Evolutionary conservation across 2,888 invertebrate species (phyloP).

Genomic region (Tipula vernalis): DNA sequence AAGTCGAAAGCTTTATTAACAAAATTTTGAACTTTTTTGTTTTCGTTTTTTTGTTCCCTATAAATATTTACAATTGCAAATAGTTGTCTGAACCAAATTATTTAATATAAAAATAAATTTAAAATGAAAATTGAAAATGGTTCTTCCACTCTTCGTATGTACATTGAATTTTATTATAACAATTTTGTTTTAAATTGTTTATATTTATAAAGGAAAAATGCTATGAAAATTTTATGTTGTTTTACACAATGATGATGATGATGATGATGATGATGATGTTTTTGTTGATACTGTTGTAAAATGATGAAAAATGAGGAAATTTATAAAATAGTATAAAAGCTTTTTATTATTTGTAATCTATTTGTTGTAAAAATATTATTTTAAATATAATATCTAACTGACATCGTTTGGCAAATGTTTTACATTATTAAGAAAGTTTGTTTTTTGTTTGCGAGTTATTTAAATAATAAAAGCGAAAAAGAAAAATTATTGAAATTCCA

Average conservation of each 20-base stretch:
- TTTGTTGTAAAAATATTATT: neutral
- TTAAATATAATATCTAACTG: neutral
- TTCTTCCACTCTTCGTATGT: too few species aligned
- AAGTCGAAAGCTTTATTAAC: too few species aligned
- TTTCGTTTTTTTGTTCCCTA: too few species aligned
- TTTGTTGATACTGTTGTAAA: neutral
- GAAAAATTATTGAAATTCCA: neutral
- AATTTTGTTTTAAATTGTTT: neutral
- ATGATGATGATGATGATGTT: neutral
- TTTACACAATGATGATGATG: neutral
- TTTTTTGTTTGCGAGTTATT: neutral
- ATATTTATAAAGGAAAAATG: neutral
- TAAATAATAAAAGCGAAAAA: neutral
- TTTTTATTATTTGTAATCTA: neutral
- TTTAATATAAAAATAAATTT: too few species aligned
- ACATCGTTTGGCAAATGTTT: neutral
- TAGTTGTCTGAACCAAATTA: too few species aligned
- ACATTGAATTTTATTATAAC: neutral
- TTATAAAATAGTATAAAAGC: neutral
- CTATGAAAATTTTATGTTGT: neutral
- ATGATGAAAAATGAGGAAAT: neutral
- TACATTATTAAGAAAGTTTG: neutral
- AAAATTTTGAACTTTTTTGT: too few species aligned
- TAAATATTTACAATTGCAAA: too few species aligned
- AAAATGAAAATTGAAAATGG: too few species aligned